Conservation (phyloP, 2,888 invertebrate genomes). For the Clanis bilineata region DNA sequence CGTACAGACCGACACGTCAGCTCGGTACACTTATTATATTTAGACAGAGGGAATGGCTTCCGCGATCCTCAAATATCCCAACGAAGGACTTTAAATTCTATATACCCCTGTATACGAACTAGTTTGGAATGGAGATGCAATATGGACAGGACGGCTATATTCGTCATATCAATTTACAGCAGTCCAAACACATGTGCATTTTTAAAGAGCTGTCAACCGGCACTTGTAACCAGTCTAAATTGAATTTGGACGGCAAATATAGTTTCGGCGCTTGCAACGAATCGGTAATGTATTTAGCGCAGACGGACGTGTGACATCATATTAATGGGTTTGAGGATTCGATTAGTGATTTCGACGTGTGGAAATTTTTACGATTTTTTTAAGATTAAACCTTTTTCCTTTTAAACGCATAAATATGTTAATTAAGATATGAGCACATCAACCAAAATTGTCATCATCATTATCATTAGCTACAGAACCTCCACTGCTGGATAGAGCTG, state of each 20-base stretch:
- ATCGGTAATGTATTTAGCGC: conserved; percentile 9
- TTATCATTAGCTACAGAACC: too few relatives aligned
- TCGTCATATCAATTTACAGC: conserved; percentile 44
- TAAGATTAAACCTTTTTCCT: background rate
- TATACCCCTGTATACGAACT: conserved; percentile 26
- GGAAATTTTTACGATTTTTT: background rate
- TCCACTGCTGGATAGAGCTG: too few relatives aligned
- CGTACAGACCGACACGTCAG: conserved; percentile 12
- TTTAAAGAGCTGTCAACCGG: conserved; percentile 42
- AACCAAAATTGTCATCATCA: too few relatives aligned
- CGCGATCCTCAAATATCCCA: conserved; percentile 42
- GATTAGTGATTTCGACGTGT: conserved; percentile 6
- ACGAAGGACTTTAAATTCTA: conserved; percentile 30
- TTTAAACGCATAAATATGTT: background rate
- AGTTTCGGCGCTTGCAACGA: conserved; percentile 1
- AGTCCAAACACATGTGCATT: conserved; percentile 45
- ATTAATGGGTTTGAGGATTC: conserved; percentile 8
- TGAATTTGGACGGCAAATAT: conserved; percentile 7
- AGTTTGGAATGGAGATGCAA: conserved; percentile 22
- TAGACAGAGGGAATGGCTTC: conserved; percentile 51
- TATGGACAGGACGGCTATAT: conserved; percentile 28
- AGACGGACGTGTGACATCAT: conserved; percentile 7
- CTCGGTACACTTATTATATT: conserved; percentile 45
- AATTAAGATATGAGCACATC: too few relatives aligned
- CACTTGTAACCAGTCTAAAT: conserved; percentile 9